phyloP scores from a whole-genome alignment of 2,888 invertebrate genomes.

The Eretmocerus hayati region DNA sequence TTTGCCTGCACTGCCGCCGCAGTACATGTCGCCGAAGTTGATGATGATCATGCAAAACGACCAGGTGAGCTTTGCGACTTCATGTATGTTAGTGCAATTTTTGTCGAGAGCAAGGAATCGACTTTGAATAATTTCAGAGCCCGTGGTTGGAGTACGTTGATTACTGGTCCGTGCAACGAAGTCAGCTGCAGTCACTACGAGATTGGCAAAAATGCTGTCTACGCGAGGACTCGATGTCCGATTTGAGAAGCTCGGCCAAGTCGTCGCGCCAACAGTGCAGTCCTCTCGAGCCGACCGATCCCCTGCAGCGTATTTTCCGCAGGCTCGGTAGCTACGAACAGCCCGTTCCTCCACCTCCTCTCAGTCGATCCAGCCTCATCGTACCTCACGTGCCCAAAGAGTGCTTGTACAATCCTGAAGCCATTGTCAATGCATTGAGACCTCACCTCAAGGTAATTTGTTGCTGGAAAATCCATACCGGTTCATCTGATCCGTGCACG shows the following conservation, averaged over 20 bases:
- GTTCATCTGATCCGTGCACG: no score
- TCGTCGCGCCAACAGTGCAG: slow-evolving; percentile 28
- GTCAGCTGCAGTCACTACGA: slow-evolving; percentile 50
- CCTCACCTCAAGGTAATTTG: slow-evolving; percentile 46
- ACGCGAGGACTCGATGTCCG: neutral
- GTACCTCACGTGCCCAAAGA: slow-evolving; percentile 46
- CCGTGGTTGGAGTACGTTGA: slow-evolving; percentile 66
- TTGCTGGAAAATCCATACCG: no score
- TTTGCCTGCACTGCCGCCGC: slow-evolving; percentile 63
- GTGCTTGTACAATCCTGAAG: slow-evolving; percentile 44
- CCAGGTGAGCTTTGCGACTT: slow-evolving; percentile 43
- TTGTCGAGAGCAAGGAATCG: neutral
- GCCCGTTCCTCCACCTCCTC: slow-evolving; percentile 53
- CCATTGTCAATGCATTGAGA: slow-evolving; percentile 45
- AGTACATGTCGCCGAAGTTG: slow-evolving; percentile 63
- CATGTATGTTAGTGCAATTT: neutral
- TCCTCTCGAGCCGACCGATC: slow-evolving; percentile 41
- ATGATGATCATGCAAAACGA: slow-evolving; percentile 57
- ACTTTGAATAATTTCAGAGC: slow-evolving; percentile 35
- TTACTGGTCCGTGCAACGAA: slow-evolving; percentile 51
- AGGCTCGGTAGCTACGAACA: slow-evolving; percentile 60
- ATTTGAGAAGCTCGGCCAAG: neutral
- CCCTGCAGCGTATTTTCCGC: slow-evolving; percentile 52
- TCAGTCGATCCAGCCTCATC: slow-evolving; percentile 47
- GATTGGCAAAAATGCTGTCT: slow-evolving; percentile 49